These are phyloP conservation scores for Tridacna gigas DNA, from an alignment of 2,888 invertebrate species.

Conservation along the genomic window DNA sequence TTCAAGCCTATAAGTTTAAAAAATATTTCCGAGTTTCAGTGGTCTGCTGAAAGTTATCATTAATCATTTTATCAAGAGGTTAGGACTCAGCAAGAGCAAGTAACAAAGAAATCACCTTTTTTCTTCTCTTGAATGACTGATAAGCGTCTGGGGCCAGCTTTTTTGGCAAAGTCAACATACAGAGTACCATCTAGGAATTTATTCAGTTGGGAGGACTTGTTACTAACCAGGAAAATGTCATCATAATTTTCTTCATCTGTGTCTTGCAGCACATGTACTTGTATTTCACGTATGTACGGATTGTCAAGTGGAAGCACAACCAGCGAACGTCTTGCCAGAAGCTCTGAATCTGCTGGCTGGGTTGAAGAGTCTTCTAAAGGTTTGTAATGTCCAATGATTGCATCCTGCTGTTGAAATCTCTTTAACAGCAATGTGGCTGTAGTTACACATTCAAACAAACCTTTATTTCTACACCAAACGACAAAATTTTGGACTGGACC, in stretches of 20 bases:
- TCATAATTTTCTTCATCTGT: conserved; percentile 40
- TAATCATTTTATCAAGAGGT: too few species aligned
- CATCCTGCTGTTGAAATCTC: conserved; percentile 41
- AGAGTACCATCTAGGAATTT: conserved; percentile 37
- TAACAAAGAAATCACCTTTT: background rate
- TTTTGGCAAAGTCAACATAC: conserved; percentile 43
- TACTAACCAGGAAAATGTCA: conserved; percentile 34
- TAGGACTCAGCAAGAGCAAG: too few species aligned
- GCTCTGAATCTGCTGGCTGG: conserved; percentile 22
- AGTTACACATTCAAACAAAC: background rate
- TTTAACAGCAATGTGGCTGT: conserved; percentile 47
- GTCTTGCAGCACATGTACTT: conserved; percentile 41
- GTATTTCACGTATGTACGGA: conserved; percentile 42
- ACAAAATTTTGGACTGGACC: too few species aligned
- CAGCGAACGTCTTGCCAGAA: conserved; percentile 37
- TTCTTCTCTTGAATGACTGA: background rate
- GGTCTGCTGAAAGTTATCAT: too few species aligned
- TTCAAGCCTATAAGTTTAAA: too few species aligned
- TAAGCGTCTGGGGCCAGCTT: conserved; percentile 25
- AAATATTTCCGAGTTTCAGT: too few species aligned
- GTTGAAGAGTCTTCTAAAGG: conserved; percentile 10
- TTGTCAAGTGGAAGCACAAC: conserved; percentile 50
- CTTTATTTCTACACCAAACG: background rate
- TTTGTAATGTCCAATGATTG: conserved; percentile 55
- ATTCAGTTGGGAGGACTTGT: conserved; percentile 29